Evolutionary conservation across 2,797 vertebrate genomes (phyloP), one percentile per base, ranked within the genome.

Genomic region (Tragelaphus eurycerus): DNA sequence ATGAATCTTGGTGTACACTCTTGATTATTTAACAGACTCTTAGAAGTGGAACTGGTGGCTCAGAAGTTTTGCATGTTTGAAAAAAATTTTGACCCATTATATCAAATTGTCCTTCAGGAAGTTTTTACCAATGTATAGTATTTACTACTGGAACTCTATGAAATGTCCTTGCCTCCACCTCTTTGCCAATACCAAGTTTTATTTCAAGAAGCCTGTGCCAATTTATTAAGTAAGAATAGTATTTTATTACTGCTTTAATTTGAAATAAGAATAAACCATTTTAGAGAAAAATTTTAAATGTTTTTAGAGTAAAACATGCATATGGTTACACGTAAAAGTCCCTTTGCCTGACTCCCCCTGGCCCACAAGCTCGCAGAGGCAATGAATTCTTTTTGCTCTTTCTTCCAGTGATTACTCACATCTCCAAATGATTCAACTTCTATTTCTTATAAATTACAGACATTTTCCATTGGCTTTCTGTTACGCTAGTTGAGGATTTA

Each of bases 21-120:
- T 82, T 92, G 52, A 87, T 71, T 92, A 67, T 82, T 91, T 95
- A 91, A 57, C 19, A 79, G 84, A 85, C 38, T 92, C 46, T 54
- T 83, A 52, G 79, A 92, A 87, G 4, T 15, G 46, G n/a, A 82
- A 43, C 48, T n/a, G 52, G 74, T 82, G 3, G 43, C 11, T 92
- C 43, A 43, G 27, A 88, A 54, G 15, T 71, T 71, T 71, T 71
- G 34, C 4, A 23, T 71, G 19, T 76, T 86, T 92, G 43, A 86
- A 59, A 71, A 15, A 9, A 10, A 71, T 92, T 81, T 82, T 81
- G 74, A 74, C 54, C 50, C 29, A 92, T 82, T 87, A 60, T 38
- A 46, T 74, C 46, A 87, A 57, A 34, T 48, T 54, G 7, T 57
- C 21, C 57, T 52, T 2, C 48, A 7, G 13, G 10, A 76, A 78